Base-by-base conservation (phyloP, 2,888 invertebrate genomes). In the Cinara cedri region DNA sequence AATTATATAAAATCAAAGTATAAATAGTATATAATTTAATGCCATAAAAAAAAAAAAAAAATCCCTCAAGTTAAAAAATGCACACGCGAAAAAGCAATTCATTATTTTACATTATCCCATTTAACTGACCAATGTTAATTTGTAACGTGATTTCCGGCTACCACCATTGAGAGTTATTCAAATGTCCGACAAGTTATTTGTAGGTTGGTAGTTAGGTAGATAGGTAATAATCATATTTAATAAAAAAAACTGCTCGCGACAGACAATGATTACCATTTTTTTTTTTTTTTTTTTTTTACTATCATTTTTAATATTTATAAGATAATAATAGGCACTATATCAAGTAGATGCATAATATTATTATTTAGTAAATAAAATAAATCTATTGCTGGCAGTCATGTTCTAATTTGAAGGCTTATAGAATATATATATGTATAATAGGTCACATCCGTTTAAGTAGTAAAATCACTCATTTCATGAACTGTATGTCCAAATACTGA, bases 11-110 rank as follows among this genome's bases (percentile, higher is more conserved):
- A 34, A 34, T 34, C 3, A 6, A 6, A 34, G 34, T 34, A 34
- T 34, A 34, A 34, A 34, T 34, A n/a, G n/a, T n/a, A n/a, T 34
- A 34, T 34, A 34, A 34, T 34, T 4, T 4, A 34, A 6, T 6
- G 34, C 34, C 3, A n/a, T n/a, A 51, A 44, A 44, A 21, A 57
- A 26, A 72, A 54, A 75, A 44, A 75, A 49, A 65, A 74, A 54
- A 65, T 42, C 44, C 54, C 24, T 9, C 16, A 4, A 44, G 57
- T 72, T 26, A 62, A 62, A 72, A 62, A 72, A 24, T 10, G 51
- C 14, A 24, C 66, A 75, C 66, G 66, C 66, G 24, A 75, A 66
- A 75, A 55, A 65, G 55, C 44, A 66, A 75, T 75, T 66, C 3
- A 66, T 66, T 66, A 51, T 65, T 46, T 75, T 42, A 16, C 51